Evolutionary conservation across 2,888 invertebrate genomes (phyloP).

Genomic region (Clostera curtula): DNA sequence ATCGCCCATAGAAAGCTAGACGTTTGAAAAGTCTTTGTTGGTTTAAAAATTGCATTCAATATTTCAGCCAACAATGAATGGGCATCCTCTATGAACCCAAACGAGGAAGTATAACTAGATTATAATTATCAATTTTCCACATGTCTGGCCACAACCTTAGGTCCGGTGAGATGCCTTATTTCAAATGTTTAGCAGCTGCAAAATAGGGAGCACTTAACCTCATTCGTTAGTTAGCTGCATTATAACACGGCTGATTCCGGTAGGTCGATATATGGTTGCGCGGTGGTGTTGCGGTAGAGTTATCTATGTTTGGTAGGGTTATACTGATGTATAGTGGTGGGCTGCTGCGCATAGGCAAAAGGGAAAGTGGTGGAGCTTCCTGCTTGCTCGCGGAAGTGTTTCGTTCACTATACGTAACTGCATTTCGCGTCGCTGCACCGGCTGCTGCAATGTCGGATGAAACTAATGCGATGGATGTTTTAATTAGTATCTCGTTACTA

Average conservation of each 20-base stretch:
- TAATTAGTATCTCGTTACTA: conserved; percentile 5
- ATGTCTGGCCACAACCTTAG: conserved; percentile 36
- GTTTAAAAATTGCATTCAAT: conserved; percentile 33
- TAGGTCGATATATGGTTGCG: conserved; percentile 16
- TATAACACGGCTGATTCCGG: conserved; percentile 39
- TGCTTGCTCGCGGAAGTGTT: conserved; percentile 69
- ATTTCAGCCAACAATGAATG: conserved; percentile 25
- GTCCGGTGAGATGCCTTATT: conserved; percentile 37
- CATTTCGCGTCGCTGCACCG: conserved; percentile 36
- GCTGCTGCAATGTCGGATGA: conserved; percentile 23
- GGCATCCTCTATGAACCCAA: conserved; percentile 25
- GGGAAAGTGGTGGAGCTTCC: conserved; percentile 70
- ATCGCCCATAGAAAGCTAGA: conserved; percentile 33
- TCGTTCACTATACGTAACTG: conserved; percentile 57
- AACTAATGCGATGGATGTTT: conserved; percentile 15
- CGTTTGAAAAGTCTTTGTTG: conserved; percentile 30
- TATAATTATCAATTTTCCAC: conserved; percentile 24
- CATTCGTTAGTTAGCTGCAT: conserved; percentile 64
- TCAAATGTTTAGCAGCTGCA: conserved; percentile 55
- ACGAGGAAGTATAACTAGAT: conserved; percentile 21
- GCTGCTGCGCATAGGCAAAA: conserved; percentile 71
- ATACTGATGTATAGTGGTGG: conserved; percentile 56
- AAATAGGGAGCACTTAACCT: conserved; percentile 60
- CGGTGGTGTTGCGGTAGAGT: conserved; percentile 16
- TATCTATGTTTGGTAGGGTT: conserved; percentile 36